These are phyloP conservation scores for Aurelia aurita complex sp. Pacific DNA, from an alignment of 30 jellyfish, hydroid and myxozoan genomes.

Conservation along the genomic window DNA sequence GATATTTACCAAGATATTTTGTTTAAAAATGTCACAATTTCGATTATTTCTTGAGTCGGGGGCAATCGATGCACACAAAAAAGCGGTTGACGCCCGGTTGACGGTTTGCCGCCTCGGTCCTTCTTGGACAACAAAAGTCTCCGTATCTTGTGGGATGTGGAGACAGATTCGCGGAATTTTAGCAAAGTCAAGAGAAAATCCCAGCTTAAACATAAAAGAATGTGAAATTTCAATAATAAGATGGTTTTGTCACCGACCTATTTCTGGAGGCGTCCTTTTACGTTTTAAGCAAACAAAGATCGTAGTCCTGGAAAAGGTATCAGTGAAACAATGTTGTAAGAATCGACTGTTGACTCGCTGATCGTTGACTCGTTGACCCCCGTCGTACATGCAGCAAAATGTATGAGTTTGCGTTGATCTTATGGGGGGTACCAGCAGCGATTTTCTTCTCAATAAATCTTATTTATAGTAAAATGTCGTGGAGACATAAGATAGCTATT, in stretches of 20 bases:
- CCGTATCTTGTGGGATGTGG: conserved; percentile 15
- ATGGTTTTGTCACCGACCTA: neutral
- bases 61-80: neutral
- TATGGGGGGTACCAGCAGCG: conserved; percentile 21
- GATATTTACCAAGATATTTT: neutral
- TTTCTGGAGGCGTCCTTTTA: too few relatives aligned
- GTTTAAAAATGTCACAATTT: conserved; percentile 13
- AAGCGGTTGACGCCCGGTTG: too few relatives aligned
- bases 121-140: too few relatives aligned
- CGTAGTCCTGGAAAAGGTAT: too few relatives aligned
- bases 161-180: conserved; percentile 33
- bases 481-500: conserved; percentile 32
- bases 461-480: neutral
- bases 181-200: conserved; percentile 59
- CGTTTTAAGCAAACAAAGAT: too few relatives aligned
- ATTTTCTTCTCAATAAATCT: conserved; percentile 26
- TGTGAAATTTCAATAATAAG: conserved; percentile 8
- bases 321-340: too few relatives aligned
- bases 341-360: too few relatives aligned
- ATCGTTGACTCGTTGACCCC: conserved; percentile 17
- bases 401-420: conserved; percentile 16
- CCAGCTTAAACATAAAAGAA: conserved; percentile 38
- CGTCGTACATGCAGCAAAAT: conserved; percentile 4
- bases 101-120: too few relatives aligned
- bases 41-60: conserved; percentile 6